Percentiles rank a stretch among this genome's conserved stretches.
Conservation (phyloP, 2,888 invertebrate species). For the Agonum fuliginosum region DNA sequence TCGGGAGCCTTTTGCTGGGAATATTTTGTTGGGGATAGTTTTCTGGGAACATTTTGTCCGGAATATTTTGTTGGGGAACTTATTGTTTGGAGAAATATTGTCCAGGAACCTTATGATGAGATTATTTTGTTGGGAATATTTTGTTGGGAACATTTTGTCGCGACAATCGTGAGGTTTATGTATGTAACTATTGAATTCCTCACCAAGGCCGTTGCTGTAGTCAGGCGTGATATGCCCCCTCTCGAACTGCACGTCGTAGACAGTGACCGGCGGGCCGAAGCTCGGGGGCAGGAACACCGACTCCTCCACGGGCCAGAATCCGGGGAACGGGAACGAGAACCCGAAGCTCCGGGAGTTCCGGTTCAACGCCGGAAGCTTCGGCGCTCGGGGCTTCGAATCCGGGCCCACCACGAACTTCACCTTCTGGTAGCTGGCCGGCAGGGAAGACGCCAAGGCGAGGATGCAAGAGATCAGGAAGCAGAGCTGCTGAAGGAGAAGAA, state of each 20-base stretch:
- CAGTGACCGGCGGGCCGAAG: not conserved
- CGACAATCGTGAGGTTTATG: not conserved
- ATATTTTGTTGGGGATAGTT: too few relatives aligned
- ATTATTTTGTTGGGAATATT: too few relatives aligned
- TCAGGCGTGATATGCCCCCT: slow-evolving; percentile 71
- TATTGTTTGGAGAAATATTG: not conserved
- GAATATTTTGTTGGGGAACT: too few relatives aligned
- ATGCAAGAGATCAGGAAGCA: too few relatives aligned
- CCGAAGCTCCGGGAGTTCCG: slow-evolving; percentile 61
- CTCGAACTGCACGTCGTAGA: slow-evolving; percentile 63
- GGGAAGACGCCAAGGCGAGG: too few relatives aligned
- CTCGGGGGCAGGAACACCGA: slow-evolving; percentile 71
- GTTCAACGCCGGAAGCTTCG: slow-evolving; percentile 45
- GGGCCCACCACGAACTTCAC: slow-evolving; percentile 40
- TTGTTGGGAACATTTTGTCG: too few relatives aligned
- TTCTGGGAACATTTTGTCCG: too few relatives aligned
- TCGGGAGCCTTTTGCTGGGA: too few relatives aligned
- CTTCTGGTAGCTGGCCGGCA: too few relatives aligned
- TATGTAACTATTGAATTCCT: slow-evolving; percentile 33
- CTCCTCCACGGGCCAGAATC: slow-evolving; percentile 48
- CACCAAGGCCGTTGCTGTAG: slow-evolving; percentile 72
- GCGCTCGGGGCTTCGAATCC: slow-evolving; percentile 4
- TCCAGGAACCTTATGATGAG: too few relatives aligned
- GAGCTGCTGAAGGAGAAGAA: too few relatives aligned
- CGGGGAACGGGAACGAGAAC: slow-evolving; percentile 5